Percentiles rank a stretch among this genome's conserved stretches.
phyloP scores from a whole-genome alignment of 2,797 vertebrate species.

The Alfaro cultratus region DNA sequence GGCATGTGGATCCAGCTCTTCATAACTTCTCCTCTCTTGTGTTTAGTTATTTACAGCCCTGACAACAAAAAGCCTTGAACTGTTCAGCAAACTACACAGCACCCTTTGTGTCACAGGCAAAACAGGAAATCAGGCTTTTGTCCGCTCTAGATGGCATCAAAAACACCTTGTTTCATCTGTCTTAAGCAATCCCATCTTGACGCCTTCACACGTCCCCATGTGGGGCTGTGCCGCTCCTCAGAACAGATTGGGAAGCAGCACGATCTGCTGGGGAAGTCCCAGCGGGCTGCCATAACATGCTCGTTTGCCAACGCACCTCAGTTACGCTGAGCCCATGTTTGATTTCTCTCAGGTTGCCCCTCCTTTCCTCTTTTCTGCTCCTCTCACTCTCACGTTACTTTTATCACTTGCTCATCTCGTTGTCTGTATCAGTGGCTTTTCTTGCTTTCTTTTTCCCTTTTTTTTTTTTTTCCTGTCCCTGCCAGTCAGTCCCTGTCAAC shows the following conservation, averaged over 20 bases:
- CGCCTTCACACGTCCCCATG: constrained; percentile 81
- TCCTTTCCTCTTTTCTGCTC: constrained; percentile 62
- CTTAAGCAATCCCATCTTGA: constrained; percentile 85
- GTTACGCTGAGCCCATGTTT: constrained; percentile 80
- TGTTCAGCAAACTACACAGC: constrained; percentile 77
- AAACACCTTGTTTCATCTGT: constrained; percentile 84
- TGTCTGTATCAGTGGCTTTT: constrained; percentile 66
- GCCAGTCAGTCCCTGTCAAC: constrained; percentile 60
- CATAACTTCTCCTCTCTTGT: constrained; percentile 68
- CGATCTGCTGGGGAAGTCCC: constrained; percentile 82
- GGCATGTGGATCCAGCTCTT: constrained; percentile 59
- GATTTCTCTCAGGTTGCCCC: constrained; percentile 83
- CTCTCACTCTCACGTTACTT: constrained; percentile 70
- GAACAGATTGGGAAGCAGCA: constrained; percentile 85
- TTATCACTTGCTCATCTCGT: constrained; percentile 73
- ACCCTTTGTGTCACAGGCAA: constrained; percentile 78
- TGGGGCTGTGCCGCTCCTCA: constrained; percentile 79
- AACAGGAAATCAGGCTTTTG: constrained; percentile 84
- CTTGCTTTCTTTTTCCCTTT: constrained; percentile 28
- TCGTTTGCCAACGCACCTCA: constrained; percentile 81
- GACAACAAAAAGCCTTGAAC: constrained; percentile 77
- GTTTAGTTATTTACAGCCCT: constrained; percentile 79
- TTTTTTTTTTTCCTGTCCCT: constrained; percentile 51
- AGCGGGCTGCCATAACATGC: constrained; percentile 81
- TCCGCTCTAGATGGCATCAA: constrained; percentile 81